A percentile compares a stretch with the other conserved stretches of the same genome.
Conservation (phyloP, 2,113 vertebrate species). For the Passer domesticus region DNA sequence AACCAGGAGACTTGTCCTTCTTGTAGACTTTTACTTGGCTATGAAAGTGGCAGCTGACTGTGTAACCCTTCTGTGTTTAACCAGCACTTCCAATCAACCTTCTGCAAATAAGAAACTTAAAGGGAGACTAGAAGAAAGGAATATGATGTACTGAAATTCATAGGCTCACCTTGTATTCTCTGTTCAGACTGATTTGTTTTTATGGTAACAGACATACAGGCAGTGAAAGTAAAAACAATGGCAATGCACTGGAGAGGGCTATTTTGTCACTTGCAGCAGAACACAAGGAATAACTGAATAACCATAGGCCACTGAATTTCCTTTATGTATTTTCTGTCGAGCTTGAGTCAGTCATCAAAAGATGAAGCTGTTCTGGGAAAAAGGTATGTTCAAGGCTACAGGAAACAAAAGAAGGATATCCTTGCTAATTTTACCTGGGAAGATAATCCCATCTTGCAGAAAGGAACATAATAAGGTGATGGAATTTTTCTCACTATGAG, state of each 20-base stretch:
- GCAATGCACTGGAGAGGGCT: neutral
- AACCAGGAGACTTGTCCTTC: neutral
- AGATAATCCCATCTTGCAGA: neutral
- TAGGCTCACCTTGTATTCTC: neutral
- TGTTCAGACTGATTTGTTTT: neutral
- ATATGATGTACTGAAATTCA: neutral
- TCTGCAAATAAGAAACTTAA: neutral
- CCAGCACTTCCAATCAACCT: neutral
- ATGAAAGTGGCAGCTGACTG: neutral
- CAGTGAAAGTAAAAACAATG: neutral
- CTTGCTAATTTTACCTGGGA: neutral
- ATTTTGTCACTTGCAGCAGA: neutral
- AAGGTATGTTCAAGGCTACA: neutral
- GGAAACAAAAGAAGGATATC: neutral
- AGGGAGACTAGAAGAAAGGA: neutral
- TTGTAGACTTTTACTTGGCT: neutral
- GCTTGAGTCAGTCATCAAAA: neutral
- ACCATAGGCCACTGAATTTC: neutral
- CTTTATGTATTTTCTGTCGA: neutral
- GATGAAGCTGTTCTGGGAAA: neutral
- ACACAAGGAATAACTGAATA: neutral
- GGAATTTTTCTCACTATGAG: neutral
- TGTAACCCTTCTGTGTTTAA: neutral
- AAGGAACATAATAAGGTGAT: neutral
- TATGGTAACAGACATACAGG: neutral